Percentiles rank a stretch among this genome's conserved stretches.
phyloP scores from a whole-genome alignment of 1,140 invertebrate species.

The Lycorma delicatula region DNA sequence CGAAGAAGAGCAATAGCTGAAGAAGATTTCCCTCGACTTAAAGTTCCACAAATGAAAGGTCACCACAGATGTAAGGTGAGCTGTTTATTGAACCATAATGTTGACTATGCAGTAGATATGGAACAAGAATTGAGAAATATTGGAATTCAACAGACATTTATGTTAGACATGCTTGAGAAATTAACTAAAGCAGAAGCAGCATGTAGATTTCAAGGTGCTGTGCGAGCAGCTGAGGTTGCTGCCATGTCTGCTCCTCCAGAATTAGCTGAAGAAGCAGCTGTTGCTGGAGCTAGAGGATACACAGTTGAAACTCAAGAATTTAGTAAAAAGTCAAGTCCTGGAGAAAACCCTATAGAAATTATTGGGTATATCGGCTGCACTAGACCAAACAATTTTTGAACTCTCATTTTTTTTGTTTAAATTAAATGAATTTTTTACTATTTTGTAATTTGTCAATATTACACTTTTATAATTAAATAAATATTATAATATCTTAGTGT shows the following conservation, averaged over 20 bases:
- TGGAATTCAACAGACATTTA: background rate
- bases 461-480: too few species aligned
- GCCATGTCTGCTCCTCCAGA: conserved; percentile 6
- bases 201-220: conserved; percentile 7
- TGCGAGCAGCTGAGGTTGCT: conserved; percentile 9
- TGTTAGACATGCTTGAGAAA: conserved; percentile 4
- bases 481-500: too few species aligned
- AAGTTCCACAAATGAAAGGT: background rate
- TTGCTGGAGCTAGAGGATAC: conserved; percentile 8
- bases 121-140: background rate
- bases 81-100: background rate
- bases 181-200: conserved; percentile 12
- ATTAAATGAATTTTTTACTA: too few species aligned
- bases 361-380: conserved; percentile 16
- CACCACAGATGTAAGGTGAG: background rate
- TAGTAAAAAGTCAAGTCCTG: background rate
- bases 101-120: background rate
- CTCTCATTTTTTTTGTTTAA: too few species aligned
- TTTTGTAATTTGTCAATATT: too few species aligned
- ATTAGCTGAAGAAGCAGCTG: conserved; percentile 14
- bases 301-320: background rate
- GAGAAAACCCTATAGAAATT: conserved; percentile 12
- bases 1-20: background rate
- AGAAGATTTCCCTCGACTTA: background rate
- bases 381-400: background rate